Percentiles rank a stretch among this genome's conserved stretches.
Evolutionary conservation across 2,888 invertebrate genomes (phyloP).

Genomic region (Allolobophora icterica): DNA sequence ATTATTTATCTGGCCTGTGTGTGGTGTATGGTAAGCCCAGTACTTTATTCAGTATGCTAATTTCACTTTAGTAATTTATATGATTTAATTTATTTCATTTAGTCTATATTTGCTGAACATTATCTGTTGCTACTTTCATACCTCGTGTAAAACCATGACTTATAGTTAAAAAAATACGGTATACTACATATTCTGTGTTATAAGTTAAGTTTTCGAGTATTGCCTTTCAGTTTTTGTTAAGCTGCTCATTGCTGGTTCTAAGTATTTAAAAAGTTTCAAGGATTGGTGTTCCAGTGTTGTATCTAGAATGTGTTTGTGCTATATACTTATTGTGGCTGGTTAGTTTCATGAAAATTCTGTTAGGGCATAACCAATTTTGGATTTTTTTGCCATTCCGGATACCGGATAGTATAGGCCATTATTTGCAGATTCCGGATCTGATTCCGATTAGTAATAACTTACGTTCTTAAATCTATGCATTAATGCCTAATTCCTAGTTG

Average conservation of each 20-base stretch:
- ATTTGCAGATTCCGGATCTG: too few species aligned
- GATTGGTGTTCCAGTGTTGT: not conserved
- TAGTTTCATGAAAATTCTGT: not conserved
- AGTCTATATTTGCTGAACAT: not conserved
- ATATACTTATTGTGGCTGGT: not conserved
- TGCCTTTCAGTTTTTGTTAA: not conserved
- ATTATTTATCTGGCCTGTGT: too few species aligned
- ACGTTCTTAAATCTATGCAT: too few species aligned
- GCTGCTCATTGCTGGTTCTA: not conserved
- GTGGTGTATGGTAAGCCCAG: too few species aligned
- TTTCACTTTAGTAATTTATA: too few species aligned
- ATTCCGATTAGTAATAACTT: too few species aligned
- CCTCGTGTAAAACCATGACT: not conserved
- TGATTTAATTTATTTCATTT: not conserved
- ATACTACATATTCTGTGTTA: not conserved
- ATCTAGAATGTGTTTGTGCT: not conserved
- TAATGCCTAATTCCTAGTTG: too few species aligned
- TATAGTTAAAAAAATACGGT: not conserved
- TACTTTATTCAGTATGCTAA: too few species aligned
- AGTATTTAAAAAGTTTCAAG: not conserved
- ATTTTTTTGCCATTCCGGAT: too few species aligned
- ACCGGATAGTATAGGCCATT: too few species aligned
- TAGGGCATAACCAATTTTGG: too few species aligned
- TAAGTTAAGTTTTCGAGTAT: not conserved
- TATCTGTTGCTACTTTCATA: not conserved